Percentiles rank a stretch among this genome's conserved stretches.
These are phyloP conservation scores for Nesospiza acunhae DNA, from an alignment of 2,113 vertebrate genomes.

Conservation along the genomic window DNA sequence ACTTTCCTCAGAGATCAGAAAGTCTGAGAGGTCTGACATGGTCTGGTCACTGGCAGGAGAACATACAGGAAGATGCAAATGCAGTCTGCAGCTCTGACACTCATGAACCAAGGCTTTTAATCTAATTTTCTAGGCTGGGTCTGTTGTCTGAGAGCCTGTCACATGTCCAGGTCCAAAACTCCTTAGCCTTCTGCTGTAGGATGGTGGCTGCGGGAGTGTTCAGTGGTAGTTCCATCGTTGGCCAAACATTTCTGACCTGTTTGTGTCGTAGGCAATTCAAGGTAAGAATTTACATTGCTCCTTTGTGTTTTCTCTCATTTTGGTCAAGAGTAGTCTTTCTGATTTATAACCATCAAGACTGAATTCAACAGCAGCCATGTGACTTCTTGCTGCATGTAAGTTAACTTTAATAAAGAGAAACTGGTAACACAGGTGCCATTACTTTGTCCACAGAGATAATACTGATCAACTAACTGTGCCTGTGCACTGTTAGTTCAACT, in stretches of 20 bases:
- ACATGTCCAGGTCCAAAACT: background rate
- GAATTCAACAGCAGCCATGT: background rate
- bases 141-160: background rate
- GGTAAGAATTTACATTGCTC: background rate
- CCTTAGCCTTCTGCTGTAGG: background rate
- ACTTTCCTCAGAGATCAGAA: background rate
- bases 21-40: background rate
- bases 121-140: background rate
- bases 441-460: background rate
- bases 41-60: background rate
- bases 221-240: background rate
- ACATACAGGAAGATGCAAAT: background rate
- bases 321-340: background rate
- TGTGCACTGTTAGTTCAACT: background rate
- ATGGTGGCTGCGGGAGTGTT: fast-evolving
- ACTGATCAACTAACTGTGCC: background rate
- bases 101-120: background rate
- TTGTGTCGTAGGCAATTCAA: background rate
- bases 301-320: background rate
- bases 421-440: background rate
- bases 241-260: background rate
- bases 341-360: background rate
- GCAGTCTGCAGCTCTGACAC: background rate
- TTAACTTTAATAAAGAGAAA: background rate
- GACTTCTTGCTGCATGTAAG: background rate